phyloP scores from a whole-genome alignment of 2,113 vertebrate species.

The Tinamus guttatus region DNA sequence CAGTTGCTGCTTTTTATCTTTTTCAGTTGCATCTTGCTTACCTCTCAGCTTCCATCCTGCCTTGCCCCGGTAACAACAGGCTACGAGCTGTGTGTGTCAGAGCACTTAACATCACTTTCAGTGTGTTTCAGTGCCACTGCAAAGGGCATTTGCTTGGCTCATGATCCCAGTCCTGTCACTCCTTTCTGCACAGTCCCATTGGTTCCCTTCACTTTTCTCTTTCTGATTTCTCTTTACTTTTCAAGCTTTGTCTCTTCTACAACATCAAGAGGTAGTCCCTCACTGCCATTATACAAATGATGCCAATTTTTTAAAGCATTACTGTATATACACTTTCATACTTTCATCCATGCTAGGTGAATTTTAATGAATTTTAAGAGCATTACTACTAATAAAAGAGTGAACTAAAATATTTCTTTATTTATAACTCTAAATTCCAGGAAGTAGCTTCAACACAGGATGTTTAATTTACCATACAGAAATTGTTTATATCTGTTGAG shows the following conservation, averaged over 20 bases:
- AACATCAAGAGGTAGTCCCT: background rate
- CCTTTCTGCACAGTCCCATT: background rate
- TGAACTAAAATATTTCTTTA: background rate
- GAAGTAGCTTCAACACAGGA: background rate
- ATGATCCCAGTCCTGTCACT: background rate
- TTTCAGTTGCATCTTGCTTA: background rate
- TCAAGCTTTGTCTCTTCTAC: background rate
- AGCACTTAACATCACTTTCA: background rate
- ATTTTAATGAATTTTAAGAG: background rate
- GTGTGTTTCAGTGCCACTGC: conserved; percentile 4
- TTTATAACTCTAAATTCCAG: background rate
- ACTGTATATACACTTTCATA: background rate
- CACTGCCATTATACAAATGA: background rate
- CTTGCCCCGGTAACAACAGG: background rate
- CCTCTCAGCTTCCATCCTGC: background rate
- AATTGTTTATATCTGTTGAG: background rate
- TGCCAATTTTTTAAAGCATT: background rate
- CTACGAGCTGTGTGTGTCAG: background rate
- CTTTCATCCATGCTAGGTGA: background rate
- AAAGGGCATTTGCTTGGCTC: background rate
- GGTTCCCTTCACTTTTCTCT: background rate
- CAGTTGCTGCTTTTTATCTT: background rate
- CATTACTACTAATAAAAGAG: background rate
- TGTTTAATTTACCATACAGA: background rate
- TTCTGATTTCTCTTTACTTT: background rate